Percentiles rank a stretch among this genome's conserved stretches.
Conservation (phyloP, 2,113 vertebrate genomes). For the Pipra filicauda region DNA sequence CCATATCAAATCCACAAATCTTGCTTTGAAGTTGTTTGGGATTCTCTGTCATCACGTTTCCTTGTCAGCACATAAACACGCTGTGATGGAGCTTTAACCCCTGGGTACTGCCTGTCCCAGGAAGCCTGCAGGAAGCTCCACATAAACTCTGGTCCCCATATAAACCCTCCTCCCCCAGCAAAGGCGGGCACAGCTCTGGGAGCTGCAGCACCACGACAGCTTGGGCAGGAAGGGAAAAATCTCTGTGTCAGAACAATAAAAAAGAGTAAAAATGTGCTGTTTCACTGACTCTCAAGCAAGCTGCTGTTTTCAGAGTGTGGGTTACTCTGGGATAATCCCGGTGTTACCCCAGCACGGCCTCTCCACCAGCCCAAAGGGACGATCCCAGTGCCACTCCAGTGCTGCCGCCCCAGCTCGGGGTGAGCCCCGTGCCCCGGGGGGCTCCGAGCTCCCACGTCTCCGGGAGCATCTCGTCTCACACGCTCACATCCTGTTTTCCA, state of each 20-base stretch:
- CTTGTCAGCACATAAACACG: conserved; percentile 58
- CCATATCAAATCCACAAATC: conserved; percentile 31
- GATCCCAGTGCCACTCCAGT: not conserved
- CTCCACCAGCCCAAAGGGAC: no score
- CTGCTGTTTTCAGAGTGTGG: not conserved
- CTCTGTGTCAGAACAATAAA: not conserved
- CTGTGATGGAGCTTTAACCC: not conserved
- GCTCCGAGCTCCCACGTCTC: fast-evolving
- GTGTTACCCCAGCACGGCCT: not conserved
- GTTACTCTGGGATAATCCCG: not conserved
- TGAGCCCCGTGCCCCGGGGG: fast-evolving
- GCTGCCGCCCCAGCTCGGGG: fast-evolving
- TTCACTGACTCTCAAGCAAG: not conserved
- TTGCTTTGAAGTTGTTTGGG: conserved; percentile 70
- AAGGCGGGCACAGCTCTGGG: not conserved
- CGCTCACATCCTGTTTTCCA: not conserved
- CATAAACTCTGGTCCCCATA: not conserved
- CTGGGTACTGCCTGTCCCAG: conserved; percentile 45
- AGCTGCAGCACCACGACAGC: not conserved
- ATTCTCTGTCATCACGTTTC: conserved; percentile 64
- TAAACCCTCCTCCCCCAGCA: not conserved
- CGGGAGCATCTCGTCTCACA: fast-evolving
- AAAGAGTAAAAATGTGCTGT: not conserved
- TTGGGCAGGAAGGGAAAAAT: not conserved
- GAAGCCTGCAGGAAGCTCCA: not conserved